Conservation (phyloP, 1,140 invertebrate species). For the Phthorimaea operculella region DNA sequence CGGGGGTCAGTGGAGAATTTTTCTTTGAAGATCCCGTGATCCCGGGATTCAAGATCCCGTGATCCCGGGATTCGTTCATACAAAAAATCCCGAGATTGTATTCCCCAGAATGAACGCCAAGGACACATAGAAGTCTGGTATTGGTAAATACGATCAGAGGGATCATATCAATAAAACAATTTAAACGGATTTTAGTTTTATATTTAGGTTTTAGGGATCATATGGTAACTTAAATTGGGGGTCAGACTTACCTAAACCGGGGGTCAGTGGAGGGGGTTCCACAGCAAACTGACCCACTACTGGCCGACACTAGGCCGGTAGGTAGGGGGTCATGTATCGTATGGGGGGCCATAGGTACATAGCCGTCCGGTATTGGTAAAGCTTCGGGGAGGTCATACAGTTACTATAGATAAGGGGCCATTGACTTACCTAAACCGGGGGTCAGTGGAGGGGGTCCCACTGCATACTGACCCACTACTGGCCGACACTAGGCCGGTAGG, state of each 20-base stretch:
- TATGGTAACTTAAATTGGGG: no score
- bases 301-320: constrained; percentile 29
- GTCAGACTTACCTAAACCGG: constrained; percentile 31
- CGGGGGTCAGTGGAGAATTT: constrained; percentile 56
- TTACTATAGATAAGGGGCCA: no score
- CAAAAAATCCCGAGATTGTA: no score
- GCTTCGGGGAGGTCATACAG: constrained; percentile 21
- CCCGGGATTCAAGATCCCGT: no score
- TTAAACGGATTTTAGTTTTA: no score
- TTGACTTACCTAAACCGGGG: constrained; percentile 39
- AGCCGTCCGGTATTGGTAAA: constrained; percentile 27
- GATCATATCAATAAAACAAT: no score
- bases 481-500: constrained; percentile 19
- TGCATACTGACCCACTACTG: constrained; percentile 76
- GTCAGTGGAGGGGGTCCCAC: constrained; percentile 69
- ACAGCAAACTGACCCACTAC: constrained; percentile 76
- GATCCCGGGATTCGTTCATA: no score
- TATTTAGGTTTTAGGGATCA: constrained; percentile 8
- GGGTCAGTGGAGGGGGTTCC: constrained; percentile 68
- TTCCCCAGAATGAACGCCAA: no score
- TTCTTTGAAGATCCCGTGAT: no score
- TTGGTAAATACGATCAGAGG: no score
- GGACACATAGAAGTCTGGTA: constrained; percentile 40
- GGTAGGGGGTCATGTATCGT: neutral
- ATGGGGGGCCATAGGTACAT: constrained; percentile 51